These are phyloP conservation scores for Premnoplex brunnescens DNA, from an alignment of 2,797 vertebrate genomes.

Conservation along the genomic window DNA sequence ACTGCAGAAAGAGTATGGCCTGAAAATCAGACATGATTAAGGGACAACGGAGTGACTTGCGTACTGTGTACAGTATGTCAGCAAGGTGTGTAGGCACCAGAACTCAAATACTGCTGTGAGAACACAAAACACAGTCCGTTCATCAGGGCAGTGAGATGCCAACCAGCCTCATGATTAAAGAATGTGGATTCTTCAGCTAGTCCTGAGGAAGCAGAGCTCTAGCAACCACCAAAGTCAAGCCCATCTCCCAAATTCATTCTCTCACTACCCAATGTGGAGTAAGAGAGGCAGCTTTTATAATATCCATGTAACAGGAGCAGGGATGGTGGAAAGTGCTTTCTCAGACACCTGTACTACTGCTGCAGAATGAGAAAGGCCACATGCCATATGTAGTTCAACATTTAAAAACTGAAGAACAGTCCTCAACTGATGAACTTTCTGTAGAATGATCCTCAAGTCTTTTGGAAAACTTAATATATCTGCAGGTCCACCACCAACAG, in stretches of 20 bases:
- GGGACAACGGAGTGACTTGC: not conserved
- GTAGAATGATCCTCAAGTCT: not conserved
- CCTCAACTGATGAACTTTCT: not conserved
- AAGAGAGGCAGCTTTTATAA: not conserved
- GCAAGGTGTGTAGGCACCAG: not conserved
- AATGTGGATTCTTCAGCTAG: not conserved
- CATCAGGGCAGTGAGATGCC: not conserved
- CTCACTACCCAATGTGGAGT: accelerated
- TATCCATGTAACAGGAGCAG: not conserved
- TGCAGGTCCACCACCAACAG: not conserved
- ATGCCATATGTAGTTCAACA: not conserved
- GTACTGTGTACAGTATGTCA: accelerated
- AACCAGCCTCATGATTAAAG: accelerated
- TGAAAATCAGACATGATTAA: not conserved
- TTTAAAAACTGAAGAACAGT: not conserved
- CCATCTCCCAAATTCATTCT: not conserved
- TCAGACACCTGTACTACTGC: not conserved
- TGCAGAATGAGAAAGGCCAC: not conserved
- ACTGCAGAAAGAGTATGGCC: not conserved
- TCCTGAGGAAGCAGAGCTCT: not conserved
- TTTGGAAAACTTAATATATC: not conserved
- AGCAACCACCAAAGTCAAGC: not conserved
- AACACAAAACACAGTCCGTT: not conserved
- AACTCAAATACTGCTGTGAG: not conserved
- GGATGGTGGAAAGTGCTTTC: not conserved